Base-by-base conservation (phyloP, 2,888 invertebrate species). In the Amphipoea oculea region DNA sequence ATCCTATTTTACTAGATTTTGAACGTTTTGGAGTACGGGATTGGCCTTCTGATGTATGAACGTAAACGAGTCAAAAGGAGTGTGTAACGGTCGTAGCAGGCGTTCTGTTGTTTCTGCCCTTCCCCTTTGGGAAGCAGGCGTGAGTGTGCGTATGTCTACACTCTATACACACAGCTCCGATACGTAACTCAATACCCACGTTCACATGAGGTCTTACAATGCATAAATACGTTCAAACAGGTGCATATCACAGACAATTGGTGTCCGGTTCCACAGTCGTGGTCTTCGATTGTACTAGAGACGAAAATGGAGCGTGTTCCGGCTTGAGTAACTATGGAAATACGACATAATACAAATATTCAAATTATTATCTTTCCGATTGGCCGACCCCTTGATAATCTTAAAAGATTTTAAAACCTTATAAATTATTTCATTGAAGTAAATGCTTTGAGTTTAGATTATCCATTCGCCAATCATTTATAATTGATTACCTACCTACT, bases 241-340 rank as follows among this genome's bases (percentile, higher is more conserved):
- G 76, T 78, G 75, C 73, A 81, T 73, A 78, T 79, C 73, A 57
- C 71, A 78, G 77, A 89, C 84, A 90, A 90, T 89, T 78, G 87
- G 72, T 83, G 81, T 85, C 84, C 85, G 86, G 88, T 88, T 86
- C 90, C 87, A 85, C 79, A 81, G 84, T 86, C 87, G 85, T 83
- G 76, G 75, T 88, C 86, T 89, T 87, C 83, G 85, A 87, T 89
- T 84, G 87, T 83, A 68, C 83, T 83, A 83, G 78, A 83, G 85
- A 84, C 74, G 85, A 86, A 84, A 84, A 86, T 86, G 81, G 83
- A 85, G 70, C 77, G 60, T 72, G 65, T 36, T 75, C 36, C 23
- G 74, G 78, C 79, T 48, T 0, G 6, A 3, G 0, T 17, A 54
- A 79, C 87, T 76, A 40, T 2, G 79, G 51, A 81, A 23, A 20